Percentiles rank a stretch among this genome's conserved stretches.
Evolutionary conservation across 1,140 invertebrate genomes (phyloP).

Genomic region (Solenopsis invicta): DNA sequence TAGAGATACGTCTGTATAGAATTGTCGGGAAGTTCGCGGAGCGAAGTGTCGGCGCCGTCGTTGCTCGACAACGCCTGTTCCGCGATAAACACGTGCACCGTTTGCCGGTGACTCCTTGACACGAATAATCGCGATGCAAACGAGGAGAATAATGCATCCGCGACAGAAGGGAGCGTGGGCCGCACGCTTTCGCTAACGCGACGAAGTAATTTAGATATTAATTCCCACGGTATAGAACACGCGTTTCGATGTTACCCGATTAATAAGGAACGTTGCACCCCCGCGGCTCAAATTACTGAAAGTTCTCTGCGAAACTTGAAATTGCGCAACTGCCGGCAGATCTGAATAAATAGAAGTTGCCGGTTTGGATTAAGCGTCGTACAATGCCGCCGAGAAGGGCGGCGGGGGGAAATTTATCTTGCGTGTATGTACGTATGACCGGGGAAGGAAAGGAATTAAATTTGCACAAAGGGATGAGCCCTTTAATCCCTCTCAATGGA

Average conservation of each 20-base stretch:
- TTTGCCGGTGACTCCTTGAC: constrained; percentile 10
- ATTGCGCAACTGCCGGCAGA: constrained; percentile 65
- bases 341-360: constrained; percentile 73
- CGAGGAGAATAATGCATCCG: constrained; percentile 16
- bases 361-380: constrained; percentile 66
- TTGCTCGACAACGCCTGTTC: neutral
- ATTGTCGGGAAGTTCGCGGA: neutral
- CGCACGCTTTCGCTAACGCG: neutral
- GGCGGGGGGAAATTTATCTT: neutral
- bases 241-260: constrained; percentile 50
- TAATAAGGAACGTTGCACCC: constrained; percentile 38
- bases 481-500: constrained; percentile 42
- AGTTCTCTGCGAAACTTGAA: constrained; percentile 67
- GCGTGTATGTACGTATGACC: constrained; percentile 22
- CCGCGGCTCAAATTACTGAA: constrained; percentile 30
- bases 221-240: constrained; percentile 27
- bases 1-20: neutral
- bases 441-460: constrained; percentile 17
- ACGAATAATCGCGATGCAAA: constrained; percentile 30
- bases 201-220: constrained; percentile 57
- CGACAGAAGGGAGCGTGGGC: neutral
- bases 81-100: constrained; percentile 18
- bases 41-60: neutral
- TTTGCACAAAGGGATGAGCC: constrained; percentile 44
- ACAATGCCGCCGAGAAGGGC: constrained; percentile 18